Base-by-base conservation (phyloP, 35 echinoderm and acorn worm species). In the Anneissia japonica region DNA sequence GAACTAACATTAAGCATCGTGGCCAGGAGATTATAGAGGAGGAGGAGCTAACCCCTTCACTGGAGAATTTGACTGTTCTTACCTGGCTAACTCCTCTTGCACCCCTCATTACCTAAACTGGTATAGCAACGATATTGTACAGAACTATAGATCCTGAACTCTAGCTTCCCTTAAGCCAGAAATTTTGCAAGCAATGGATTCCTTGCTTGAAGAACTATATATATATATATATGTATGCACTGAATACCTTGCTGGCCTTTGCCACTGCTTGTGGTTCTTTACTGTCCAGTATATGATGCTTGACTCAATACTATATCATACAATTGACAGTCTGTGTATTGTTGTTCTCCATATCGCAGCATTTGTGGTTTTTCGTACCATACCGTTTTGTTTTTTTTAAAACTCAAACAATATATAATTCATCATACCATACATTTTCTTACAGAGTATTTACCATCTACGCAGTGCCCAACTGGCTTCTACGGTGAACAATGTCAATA, bases 21-120 rank as follows among this genome's bases (percentile, higher is more conserved):
- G 87, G 88, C 39, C 37, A 86, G 21, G 19, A 11, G 1, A 36
- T 93, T 17, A 73, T 38, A 74, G 87, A 93, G 33, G 92, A 93
- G 26, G 88, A 90, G 34, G 88, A 95, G 51, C 33, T 95, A 31
- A 79, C 93, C 7, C 93, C 79, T 30, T 86, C 93, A 4, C 26
- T 87, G 1, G 89, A 95, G 46, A 95, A 95, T 79, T 77, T 93
- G 72, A 77, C 90, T n/a, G 82, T 93, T 33, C 83, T 93, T 3
- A 88, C 86, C 10, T 93, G 88, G 89, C 46, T 95, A 30, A n/a
- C 84, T 36, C 35, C 79, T 95, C 29, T 79, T 91, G 3, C 91
- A 91, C 36, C n/a, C 21, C 21, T 40, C 77, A 1, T 74, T 93
- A 2, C 85, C 89, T 19, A 81, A 80, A 35, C 87, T 93, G 0